These are phyloP conservation scores for Oryctes rhinoceros DNA, from an alignment of 1,140 invertebrate species.

Conservation along the genomic window DNA sequence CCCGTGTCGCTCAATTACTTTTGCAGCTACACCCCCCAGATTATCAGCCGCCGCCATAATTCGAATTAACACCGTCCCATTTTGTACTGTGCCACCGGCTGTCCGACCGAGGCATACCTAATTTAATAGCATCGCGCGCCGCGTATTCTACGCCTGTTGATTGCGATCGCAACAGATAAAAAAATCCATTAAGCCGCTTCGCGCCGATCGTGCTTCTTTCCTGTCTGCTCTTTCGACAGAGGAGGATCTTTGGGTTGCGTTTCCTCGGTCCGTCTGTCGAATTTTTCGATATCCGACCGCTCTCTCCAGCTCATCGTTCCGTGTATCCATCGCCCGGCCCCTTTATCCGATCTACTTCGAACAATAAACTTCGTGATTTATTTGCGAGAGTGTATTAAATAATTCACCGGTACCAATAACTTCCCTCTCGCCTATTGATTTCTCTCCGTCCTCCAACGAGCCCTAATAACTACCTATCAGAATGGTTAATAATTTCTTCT, in stretches of 20 bases:
- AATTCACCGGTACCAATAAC: neutral
- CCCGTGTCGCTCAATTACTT: neutral
- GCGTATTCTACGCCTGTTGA: neutral
- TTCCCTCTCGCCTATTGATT: slow-evolving; percentile 5
- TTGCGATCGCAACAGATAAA: neutral
- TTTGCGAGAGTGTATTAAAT: slow-evolving; percentile 24
- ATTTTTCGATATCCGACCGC: neutral
- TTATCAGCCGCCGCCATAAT: neutral
- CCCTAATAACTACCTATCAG: too few species aligned
- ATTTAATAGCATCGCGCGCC: slow-evolving; percentile 1
- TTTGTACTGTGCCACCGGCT: too few species aligned
- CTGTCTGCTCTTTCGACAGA: neutral
- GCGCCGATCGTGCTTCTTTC: neutral
- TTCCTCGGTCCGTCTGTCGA: neutral
- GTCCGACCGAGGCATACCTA: neutral
- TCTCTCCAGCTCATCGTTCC: neutral
- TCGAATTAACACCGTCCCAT: neutral
- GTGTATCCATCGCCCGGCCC: neutral
- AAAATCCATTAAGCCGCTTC: slow-evolving; percentile 19
- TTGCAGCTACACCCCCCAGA: neutral
- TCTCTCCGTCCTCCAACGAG: neutral
- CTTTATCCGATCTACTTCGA: neutral
- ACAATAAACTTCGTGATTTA: slow-evolving; percentile 28
- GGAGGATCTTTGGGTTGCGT: neutral
- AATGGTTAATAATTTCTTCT: too few species aligned